Base-by-base conservation (phyloP, 2,113 vertebrate species). In the Ophthalmolycus amberensis region DNA sequence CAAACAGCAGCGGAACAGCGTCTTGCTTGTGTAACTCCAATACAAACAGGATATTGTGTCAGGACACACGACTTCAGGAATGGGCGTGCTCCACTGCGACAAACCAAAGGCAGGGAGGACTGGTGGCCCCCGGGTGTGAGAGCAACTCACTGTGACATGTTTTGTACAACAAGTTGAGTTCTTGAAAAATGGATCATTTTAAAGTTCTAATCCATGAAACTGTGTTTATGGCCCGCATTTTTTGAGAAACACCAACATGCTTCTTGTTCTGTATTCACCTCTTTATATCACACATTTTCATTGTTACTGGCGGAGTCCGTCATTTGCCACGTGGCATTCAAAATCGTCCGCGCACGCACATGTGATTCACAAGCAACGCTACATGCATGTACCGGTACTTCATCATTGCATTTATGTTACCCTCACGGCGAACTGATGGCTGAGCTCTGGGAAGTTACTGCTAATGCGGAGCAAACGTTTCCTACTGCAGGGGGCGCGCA, bases 81-180 rank as follows among this genome's bases (percentile, higher is more conserved):
- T 48, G 38, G 38, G 40, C 4, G 37, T 59, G 38, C 46, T 65
- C n/a, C 32, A 60, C 22, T 29, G n/a, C 1, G 18, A 68, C 54
- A 58, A 80, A 63, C 20, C 12, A 58, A 75, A 56, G 29, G 48
- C 27, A 71, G 59, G 4, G 1, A 32, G 27, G 29, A 37, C 56
- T 68, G 14, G 34, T 27, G 11, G 29, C 29, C 50, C 22, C 18
- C 16, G 48, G 9, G 20, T 60, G 14, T 22, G 22, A 32, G 12
- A 58, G 32, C 46, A 70, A 67, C 37, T 65, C 40, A 58, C 29
- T 74, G 63, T 22, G 29, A 67, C 37, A 69, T 25, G 44, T 20
- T 75, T 32, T 10, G 9, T 20, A 12, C 46, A 38, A 64, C 16
- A 18, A 25, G 9, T 22, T 16, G 18, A 27, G 15, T 68, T 68